phyloP scores from a whole-genome alignment of 1,140 invertebrate species.

The Contarinia nasturtii region DNA sequence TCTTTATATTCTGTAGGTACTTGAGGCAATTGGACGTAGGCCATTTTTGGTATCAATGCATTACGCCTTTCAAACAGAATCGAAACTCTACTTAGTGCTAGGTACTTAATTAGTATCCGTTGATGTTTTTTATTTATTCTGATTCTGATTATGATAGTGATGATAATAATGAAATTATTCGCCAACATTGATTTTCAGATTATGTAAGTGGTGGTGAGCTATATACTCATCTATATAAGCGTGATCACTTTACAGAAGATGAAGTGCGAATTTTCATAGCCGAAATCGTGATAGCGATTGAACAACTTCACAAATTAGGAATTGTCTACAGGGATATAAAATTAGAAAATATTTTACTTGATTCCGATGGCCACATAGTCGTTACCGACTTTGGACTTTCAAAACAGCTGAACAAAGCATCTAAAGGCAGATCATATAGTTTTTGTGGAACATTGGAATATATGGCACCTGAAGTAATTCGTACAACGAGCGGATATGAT shows the following conservation, averaged over 20 bases:
- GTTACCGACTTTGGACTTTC: constrained; percentile 83
- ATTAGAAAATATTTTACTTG: constrained; percentile 79
- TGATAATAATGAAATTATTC: no score
- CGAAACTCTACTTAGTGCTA: constrained; percentile 79
- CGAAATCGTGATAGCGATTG: constrained; percentile 78
- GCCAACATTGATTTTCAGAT: no score
- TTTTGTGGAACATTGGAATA: constrained; percentile 97
- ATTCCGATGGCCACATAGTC: constrained; percentile 74
- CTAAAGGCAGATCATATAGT: constrained; percentile 85
- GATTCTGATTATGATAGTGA: no score
- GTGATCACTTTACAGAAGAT: constrained; percentile 66
- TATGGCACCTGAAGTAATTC: constrained; percentile 85
- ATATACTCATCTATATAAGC: constrained; percentile 79
- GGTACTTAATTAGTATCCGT: constrained; percentile 43
- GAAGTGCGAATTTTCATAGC: constrained; percentile 78
- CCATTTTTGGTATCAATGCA: constrained; percentile 84
- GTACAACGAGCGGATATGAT: constrained; percentile 64
- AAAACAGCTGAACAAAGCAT: constrained; percentile 43
- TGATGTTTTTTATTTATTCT: no score
- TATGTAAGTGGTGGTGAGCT: constrained; percentile 85
- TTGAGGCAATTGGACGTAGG: constrained; percentile 72
- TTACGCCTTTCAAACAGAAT: constrained; percentile 86
- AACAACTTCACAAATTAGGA: constrained; percentile 73
- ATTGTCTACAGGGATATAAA: constrained; percentile 96
- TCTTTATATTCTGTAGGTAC: constrained; percentile 36